These are phyloP conservation scores for Cygnus atratus DNA, from an alignment of 2,113 vertebrate genomes.

Conservation along the genomic window DNA sequence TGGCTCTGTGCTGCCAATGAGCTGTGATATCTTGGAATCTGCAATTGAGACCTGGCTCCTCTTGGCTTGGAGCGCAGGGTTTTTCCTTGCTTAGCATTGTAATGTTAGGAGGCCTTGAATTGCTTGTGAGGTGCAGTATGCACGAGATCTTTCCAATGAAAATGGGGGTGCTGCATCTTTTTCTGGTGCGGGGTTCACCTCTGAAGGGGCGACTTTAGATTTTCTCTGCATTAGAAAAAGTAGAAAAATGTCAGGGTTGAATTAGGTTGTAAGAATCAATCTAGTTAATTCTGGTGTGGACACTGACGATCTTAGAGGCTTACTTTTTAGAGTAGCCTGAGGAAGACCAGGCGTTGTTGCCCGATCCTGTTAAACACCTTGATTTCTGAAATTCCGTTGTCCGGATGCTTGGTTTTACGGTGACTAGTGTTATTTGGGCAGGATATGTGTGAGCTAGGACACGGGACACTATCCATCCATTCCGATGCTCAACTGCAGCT, in stretches of 20 bases:
- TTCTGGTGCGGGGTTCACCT: not conserved
- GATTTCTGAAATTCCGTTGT: fast-evolving
- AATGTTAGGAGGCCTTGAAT: not conserved
- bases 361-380: not conserved
- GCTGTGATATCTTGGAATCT: constrained; percentile 39
- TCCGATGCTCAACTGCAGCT: not conserved
- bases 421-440: not conserved
- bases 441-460: not conserved
- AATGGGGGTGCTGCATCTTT: not conserved
- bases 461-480: not conserved
- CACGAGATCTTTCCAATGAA: not conserved
- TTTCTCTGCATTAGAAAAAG: not conserved
- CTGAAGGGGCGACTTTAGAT: not conserved
- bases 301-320: not conserved
- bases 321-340: not conserved
- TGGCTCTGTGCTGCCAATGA: constrained; percentile 44
- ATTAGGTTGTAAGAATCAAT: not conserved
- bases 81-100: constrained; percentile 13
- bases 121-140: not conserved
- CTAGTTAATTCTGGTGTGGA: not conserved
- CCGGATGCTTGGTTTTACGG: not conserved
- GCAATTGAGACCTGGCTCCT: constrained; percentile 39
- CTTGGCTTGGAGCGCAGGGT: not conserved
- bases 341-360: not conserved
- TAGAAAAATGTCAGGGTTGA: not conserved